Conservation (phyloP, 64 coral and sea anemone genomes). For the Pachyseris speciosa region DNA sequence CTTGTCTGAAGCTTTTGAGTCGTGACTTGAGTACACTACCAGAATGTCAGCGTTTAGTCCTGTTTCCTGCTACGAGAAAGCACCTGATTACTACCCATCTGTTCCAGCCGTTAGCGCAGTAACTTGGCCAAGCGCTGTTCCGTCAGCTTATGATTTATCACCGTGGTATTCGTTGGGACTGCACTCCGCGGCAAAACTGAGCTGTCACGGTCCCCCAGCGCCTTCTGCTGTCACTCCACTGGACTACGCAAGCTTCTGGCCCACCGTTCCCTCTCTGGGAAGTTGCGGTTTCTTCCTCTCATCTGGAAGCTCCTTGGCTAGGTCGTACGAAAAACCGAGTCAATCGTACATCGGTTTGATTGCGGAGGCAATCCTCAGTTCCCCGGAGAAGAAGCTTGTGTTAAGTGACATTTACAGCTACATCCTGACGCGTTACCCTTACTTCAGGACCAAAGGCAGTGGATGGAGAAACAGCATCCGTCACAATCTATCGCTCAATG, state of each 20-base stretch:
- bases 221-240: conserved; percentile 13
- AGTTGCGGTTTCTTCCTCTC: conserved; percentile 33
- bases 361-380: conserved; percentile 50
- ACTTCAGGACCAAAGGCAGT: conserved; percentile 47
- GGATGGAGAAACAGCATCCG: conserved; percentile 73
- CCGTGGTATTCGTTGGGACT: conserved; percentile 37
- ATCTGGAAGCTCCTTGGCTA: conserved; percentile 23
- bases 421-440: conserved; percentile 47
- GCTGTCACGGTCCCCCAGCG: conserved; percentile 6
- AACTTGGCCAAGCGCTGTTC: conserved; percentile 34
- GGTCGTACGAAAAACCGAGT: conserved; percentile 44
- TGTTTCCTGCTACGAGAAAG: conserved; percentile 38
- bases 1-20: not conserved
- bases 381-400: conserved; percentile 49
- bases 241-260: conserved; percentile 39
- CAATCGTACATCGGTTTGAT: conserved; percentile 46
- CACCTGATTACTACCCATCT: conserved; percentile 14
- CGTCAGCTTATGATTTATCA: not conserved
- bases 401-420: conserved; percentile 63
- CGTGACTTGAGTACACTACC: not conserved
- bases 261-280: conserved; percentile 21
- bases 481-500: conserved; percentile 62
- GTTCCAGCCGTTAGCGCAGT: conserved; percentile 24
- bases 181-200: conserved; percentile 18
- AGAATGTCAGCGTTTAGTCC: conserved; percentile 50